A percentile compares a stretch with the other conserved stretches of the same genome.
phyloP scores from a whole-genome alignment of 2,797 vertebrate species.

The Sorex maritimensis region DNA sequence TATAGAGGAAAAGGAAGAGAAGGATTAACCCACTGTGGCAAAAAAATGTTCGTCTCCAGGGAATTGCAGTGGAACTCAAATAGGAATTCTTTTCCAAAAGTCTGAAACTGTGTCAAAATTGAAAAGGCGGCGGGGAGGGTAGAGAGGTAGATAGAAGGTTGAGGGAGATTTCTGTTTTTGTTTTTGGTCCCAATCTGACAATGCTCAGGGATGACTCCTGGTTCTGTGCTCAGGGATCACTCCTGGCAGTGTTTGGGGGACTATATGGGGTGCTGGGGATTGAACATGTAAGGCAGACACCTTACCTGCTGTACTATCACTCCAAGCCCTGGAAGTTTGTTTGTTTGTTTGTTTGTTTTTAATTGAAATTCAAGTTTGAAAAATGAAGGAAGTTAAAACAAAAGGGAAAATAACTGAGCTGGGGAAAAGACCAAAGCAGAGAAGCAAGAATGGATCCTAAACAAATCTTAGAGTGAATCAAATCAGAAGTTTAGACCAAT shows the following conservation, averaged over 20 bases:
- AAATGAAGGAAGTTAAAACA: constrained; percentile 27
- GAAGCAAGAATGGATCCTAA: neutral
- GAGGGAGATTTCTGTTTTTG: neutral
- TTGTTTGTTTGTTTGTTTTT: neutral
- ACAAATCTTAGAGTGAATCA: constrained; percentile 28
- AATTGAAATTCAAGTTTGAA: constrained; percentile 54
- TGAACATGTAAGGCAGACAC: too few species aligned
- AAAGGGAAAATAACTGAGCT: constrained; percentile 52
- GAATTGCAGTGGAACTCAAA: neutral
- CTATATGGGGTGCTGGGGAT: too few species aligned
- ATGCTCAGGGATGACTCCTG: too few species aligned
- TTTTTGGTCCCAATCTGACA: too few species aligned
- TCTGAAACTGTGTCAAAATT: constrained; percentile 55
- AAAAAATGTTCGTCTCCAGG: constrained; percentile 17
- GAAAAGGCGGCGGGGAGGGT: neutral
- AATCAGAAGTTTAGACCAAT: constrained; percentile 44
- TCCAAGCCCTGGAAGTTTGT: too few species aligned
- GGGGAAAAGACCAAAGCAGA: constrained; percentile 47
- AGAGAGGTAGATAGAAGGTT: neutral
- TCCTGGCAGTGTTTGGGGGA: too few species aligned
- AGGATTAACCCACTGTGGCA: neutral
- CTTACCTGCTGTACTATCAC: too few species aligned
- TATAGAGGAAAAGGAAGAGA: neutral
- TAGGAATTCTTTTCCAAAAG: constrained; percentile 52
- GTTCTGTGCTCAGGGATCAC: too few species aligned